Percentiles rank a stretch among this genome's conserved stretches.
phyloP scores from a whole-genome alignment of 2,888 invertebrate genomes.

The Lasioglossum villosulum region DNA sequence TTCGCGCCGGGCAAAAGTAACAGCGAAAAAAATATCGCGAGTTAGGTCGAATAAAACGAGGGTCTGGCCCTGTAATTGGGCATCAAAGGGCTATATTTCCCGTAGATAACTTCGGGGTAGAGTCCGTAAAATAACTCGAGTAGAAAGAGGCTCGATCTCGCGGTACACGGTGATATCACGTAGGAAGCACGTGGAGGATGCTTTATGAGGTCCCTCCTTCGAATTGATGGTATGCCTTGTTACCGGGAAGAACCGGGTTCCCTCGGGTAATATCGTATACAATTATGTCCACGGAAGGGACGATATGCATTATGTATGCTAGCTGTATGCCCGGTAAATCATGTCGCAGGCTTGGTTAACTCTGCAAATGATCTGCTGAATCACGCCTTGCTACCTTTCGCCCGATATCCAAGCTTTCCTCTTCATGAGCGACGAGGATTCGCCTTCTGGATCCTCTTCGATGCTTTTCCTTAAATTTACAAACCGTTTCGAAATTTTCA shows the following conservation, averaged over 20 bases:
- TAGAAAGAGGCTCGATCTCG: slow-evolving; percentile 63
- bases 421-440: neutral
- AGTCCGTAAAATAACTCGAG: slow-evolving; percentile 28
- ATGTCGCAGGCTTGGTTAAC: slow-evolving; percentile 83
- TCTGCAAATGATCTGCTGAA: slow-evolving; percentile 80
- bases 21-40: neutral
- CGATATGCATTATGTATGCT: slow-evolving; percentile 82
- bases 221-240: slow-evolving; percentile 82
- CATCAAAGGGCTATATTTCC: slow-evolving; percentile 80
- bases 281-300: slow-evolving; percentile 81
- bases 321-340: slow-evolving; percentile 76
- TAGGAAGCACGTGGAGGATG: slow-evolving; percentile 45
- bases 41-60: slow-evolving; percentile 62
- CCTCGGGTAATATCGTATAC: slow-evolving; percentile 83
- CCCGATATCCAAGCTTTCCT: slow-evolving; percentile 45
- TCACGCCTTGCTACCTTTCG: slow-evolving; percentile 41
- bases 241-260: slow-evolving; percentile 79
- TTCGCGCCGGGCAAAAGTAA: neutral
- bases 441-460: neutral
- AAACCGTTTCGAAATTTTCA: neutral
- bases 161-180: slow-evolving; percentile 50
- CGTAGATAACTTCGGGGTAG: slow-evolving; percentile 22
- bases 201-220: slow-evolving; percentile 58
- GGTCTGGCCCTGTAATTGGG: slow-evolving; percentile 78
- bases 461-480: neutral